phyloP scores from a whole-genome alignment of 2,888 invertebrate genomes.

The Salpingus planirostris region DNA sequence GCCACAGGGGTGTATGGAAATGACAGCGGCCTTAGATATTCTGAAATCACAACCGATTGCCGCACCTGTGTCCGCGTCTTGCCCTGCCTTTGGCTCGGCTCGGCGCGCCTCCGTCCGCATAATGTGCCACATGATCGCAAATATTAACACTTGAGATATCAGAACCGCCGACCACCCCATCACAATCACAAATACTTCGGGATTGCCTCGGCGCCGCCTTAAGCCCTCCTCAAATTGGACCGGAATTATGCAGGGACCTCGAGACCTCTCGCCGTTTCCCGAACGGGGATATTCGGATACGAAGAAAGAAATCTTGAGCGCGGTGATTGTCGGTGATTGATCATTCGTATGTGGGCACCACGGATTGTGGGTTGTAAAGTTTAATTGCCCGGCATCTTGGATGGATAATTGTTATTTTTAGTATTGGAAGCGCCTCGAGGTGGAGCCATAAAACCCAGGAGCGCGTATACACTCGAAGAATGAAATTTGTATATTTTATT shows the following conservation, averaged over 20 bases:
- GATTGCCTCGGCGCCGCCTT: slow-evolving; percentile 6
- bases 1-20: slow-evolving; percentile 40
- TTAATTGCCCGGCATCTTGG: slow-evolving; percentile 4
- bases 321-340: too few relatives aligned
- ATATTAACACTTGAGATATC: slow-evolving; percentile 35
- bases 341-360: too few relatives aligned
- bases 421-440: slow-evolving; percentile 12
- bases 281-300: too few relatives aligned
- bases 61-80: slow-evolving; percentile 36
- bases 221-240: slow-evolving; percentile 11
- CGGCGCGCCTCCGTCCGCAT: too few relatives aligned
- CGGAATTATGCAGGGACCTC: too few relatives aligned
- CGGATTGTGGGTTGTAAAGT: slow-evolving; percentile 1
- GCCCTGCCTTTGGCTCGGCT: too few relatives aligned
- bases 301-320: too few relatives aligned
- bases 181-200: slow-evolving; percentile 8
- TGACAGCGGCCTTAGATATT: slow-evolving; percentile 38
- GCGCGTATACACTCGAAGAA: slow-evolving; percentile 18
- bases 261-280: too few relatives aligned
- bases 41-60: slow-evolving; percentile 40
- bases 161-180: slow-evolving; percentile 6
- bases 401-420: slow-evolving; percentile 13
- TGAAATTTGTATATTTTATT: slow-evolving; percentile 24
- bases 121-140: slow-evolving; percentile 26
- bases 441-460: slow-evolving; percentile 19